A percentile compares a stretch with the other conserved stretches of the same genome.
These are phyloP conservation scores for Stomatorhinus walkeri DNA, from an alignment of 2,797 vertebrate species.

Conservation along the genomic window DNA sequence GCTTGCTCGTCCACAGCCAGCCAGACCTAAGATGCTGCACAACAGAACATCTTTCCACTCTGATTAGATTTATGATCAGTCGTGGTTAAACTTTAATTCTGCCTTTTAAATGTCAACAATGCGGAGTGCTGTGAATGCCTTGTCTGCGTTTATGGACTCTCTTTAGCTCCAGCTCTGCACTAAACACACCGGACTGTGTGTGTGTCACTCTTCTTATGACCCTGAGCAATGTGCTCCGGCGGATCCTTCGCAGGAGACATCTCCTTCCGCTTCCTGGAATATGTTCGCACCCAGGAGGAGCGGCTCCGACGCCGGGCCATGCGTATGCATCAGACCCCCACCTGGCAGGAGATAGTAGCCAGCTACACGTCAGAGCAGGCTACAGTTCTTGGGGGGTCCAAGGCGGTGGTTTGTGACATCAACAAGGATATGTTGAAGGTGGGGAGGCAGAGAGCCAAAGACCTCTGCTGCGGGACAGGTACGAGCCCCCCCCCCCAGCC, in stretches of 20 bases:
- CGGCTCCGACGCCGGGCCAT: conserved; percentile 48
- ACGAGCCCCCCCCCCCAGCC: background rate
- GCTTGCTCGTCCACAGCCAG: background rate
- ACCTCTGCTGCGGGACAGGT: conserved; percentile 67
- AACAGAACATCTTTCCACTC: background rate
- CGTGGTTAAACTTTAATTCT: background rate
- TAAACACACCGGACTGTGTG: background rate
- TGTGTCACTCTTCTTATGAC: background rate
- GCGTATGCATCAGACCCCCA: conserved; percentile 63
- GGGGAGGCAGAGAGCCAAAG: conserved; percentile 71
- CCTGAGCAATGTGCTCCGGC: background rate
- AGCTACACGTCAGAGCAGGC: conserved; percentile 53
- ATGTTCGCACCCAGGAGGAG: conserved; percentile 59
- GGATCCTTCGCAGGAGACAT: conserved; percentile 74
- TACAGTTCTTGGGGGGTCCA: conserved; percentile 53
- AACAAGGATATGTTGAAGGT: conserved; percentile 94
- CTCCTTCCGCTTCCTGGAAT: conserved; percentile 85
- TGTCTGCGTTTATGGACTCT: background rate
- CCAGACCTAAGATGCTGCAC: background rate
- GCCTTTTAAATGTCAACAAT: background rate
- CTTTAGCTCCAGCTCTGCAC: background rate
- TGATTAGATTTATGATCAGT: background rate
- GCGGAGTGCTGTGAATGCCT: background rate
- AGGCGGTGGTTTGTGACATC: conserved; percentile 86
- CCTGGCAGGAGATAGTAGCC: conserved; percentile 73